These are phyloP conservation scores for Ophion ventricosus DNA, from an alignment of 2,888 invertebrate genomes.

Conservation along the genomic window DNA sequence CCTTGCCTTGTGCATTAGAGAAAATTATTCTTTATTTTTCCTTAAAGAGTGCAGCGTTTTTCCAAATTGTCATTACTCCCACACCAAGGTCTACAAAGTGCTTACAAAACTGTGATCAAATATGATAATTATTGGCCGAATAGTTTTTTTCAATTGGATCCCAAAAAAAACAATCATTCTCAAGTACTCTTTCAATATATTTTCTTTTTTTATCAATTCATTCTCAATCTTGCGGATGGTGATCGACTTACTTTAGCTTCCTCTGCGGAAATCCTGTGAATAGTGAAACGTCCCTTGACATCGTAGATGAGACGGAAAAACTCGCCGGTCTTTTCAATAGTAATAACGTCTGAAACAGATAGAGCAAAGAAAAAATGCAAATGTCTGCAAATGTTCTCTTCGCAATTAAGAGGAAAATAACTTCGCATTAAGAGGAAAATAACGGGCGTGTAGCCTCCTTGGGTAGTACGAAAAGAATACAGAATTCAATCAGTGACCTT, in stretches of 20 bases:
- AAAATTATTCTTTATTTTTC: too few relatives aligned
- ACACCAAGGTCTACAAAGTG: too few relatives aligned
- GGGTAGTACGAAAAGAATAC: slow-evolving; percentile 85
- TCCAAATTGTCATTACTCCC: too few relatives aligned
- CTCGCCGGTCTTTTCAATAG: slow-evolving; percentile 99
- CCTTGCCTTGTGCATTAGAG: too few relatives aligned
- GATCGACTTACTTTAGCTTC: slow-evolving; percentile 93
- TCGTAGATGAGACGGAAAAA: slow-evolving; percentile 99
- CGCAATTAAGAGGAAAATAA: too few relatives aligned
- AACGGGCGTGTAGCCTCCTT: slow-evolving; percentile 82
- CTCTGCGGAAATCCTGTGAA: slow-evolving; percentile 98
- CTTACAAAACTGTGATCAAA: too few relatives aligned
- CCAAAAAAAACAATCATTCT: not conserved
- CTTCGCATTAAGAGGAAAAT: too few relatives aligned
- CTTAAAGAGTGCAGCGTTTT: too few relatives aligned
- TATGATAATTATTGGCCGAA: too few relatives aligned
- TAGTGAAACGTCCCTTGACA: slow-evolving; percentile 98
- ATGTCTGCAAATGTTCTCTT: not conserved
- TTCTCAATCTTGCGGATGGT: not conserved
- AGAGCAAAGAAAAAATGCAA: not conserved
- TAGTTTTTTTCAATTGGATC: not conserved
- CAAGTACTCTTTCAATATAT: not conserved
- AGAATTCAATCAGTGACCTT: slow-evolving; percentile 84
- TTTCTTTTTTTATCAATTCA: not conserved
- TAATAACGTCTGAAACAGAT: slow-evolving; percentile 94